phyloP scores from a whole-genome alignment of 2,797 vertebrate species.

The Pangasius macronema region DNA sequence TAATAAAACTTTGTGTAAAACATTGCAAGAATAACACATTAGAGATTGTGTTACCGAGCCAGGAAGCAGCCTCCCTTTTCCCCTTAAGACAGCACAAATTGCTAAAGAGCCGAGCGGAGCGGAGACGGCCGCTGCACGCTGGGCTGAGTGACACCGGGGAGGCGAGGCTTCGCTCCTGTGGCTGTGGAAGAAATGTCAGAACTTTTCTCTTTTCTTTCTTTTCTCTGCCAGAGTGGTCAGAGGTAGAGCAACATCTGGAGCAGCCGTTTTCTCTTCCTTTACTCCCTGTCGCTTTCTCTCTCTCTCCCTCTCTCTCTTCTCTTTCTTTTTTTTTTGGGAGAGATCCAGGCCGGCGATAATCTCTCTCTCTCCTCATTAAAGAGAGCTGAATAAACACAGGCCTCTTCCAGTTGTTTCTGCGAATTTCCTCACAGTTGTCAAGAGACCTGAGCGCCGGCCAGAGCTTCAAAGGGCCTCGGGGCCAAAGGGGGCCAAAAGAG shows the following conservation, averaged over 20 bases:
- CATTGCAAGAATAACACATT: slow-evolving; percentile 65
- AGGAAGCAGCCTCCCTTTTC: slow-evolving; percentile 67
- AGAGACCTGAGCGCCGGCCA: slow-evolving; percentile 75
- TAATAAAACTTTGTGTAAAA: slow-evolving; percentile 67
- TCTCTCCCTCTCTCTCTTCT: slow-evolving; percentile 23
- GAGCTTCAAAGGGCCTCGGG: slow-evolving; percentile 74
- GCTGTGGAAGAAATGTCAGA: slow-evolving; percentile 36
- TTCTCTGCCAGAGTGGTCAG: slow-evolving; percentile 70
- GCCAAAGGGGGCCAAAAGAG: slow-evolving; percentile 64
- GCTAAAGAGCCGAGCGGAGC: slow-evolving; percentile 54
- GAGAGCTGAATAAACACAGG: slow-evolving; percentile 83
- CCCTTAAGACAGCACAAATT: slow-evolving; percentile 69
- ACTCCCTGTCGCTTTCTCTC: slow-evolving; percentile 49
- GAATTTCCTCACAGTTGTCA: slow-evolving; percentile 82
- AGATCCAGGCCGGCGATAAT: slow-evolving; percentile 78
- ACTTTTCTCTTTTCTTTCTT: slow-evolving; percentile 47
- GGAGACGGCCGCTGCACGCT: slow-evolving; percentile 56
- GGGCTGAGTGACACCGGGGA: slow-evolving; percentile 63
- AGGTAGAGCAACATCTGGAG: slow-evolving; percentile 79
- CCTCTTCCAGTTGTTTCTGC: slow-evolving; percentile 85
- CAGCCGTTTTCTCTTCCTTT: slow-evolving; percentile 71
- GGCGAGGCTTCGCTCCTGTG: slow-evolving; percentile 42
- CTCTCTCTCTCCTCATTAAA: slow-evolving; percentile 82
- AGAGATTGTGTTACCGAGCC: slow-evolving; percentile 61
- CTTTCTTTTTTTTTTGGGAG: slow-evolving; percentile 44